Conservation (phyloP, 92 coral and sea anemone species). For the Epizoanthus illoricatus region DNA sequence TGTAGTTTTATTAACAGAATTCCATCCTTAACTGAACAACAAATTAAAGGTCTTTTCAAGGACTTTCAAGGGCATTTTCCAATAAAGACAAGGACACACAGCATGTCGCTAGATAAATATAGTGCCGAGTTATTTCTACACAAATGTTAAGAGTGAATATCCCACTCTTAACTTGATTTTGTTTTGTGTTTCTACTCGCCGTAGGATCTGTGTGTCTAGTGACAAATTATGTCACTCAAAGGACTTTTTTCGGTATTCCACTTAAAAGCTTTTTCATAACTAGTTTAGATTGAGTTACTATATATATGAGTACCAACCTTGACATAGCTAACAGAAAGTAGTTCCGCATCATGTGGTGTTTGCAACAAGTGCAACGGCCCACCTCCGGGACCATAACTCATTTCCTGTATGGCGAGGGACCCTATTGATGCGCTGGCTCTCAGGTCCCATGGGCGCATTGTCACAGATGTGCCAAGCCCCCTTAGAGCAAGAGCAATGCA, state of each 20-base stretch:
- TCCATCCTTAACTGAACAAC: too few species aligned
- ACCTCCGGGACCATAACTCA: slow-evolving; percentile 82
- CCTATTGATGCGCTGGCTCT: slow-evolving; percentile 80
- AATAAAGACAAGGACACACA: not conserved
- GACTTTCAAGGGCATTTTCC: too few species aligned
- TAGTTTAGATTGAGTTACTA: too few species aligned
- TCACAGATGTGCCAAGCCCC: slow-evolving; percentile 73
- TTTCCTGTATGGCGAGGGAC: slow-evolving; percentile 75
- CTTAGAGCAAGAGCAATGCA: slow-evolving; percentile 67
- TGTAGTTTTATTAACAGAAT: too few species aligned
- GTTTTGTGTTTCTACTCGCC: too few species aligned
- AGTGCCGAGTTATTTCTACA: too few species aligned
- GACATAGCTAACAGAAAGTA: slow-evolving; percentile 66
- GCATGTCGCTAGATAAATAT: not conserved
- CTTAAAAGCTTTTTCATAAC: not conserved
- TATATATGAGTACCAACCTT: slow-evolving; percentile 53
- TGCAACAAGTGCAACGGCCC: slow-evolving; percentile 77
- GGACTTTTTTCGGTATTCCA: not conserved
- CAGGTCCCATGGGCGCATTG: slow-evolving; percentile 86
- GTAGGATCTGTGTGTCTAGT: too few species aligned
- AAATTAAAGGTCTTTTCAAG: too few species aligned
- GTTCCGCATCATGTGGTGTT: slow-evolving; percentile 86
- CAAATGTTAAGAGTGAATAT: too few species aligned
- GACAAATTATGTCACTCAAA: too few species aligned
- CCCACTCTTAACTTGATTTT: too few species aligned